phyloP scores from a whole-genome alignment of 2,888 invertebrate species.

The Leucania comma region DNA sequence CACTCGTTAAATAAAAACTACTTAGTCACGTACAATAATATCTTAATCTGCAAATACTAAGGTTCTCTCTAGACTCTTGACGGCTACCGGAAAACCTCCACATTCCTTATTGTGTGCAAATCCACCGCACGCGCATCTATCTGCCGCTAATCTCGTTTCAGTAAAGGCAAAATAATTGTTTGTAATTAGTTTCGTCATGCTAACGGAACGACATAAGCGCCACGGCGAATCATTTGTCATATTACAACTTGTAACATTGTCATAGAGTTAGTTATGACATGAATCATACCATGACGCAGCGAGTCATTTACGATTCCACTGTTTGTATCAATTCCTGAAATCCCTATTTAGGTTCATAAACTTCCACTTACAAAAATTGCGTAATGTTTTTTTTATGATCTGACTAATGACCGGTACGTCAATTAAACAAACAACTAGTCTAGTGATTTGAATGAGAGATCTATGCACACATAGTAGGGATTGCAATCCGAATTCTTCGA shows the following conservation, averaged over 20 bases:
- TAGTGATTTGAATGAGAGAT: conserved; percentile 13
- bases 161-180: conserved; percentile 62
- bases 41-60: conserved; percentile 38
- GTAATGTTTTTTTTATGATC: conserved; percentile 55
- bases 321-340: conserved; percentile 54
- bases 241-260: conserved; percentile 27
- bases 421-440: conserved; percentile 26
- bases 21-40: conserved; percentile 36
- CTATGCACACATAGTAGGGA: no score
- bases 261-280: conserved; percentile 39
- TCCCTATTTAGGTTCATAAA: conserved; percentile 48
- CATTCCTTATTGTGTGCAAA: conserved; percentile 62
- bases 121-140: conserved; percentile 49
- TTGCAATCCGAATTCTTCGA: no score
- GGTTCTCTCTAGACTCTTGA: background rate
- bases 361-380: conserved; percentile 58
- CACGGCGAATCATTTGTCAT: conserved; percentile 21
- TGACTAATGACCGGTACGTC: conserved; percentile 38
- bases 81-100: conserved; percentile 45
- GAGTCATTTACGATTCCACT: conserved; percentile 50
- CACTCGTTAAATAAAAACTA: conserved; percentile 10
- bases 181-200: conserved; percentile 45
- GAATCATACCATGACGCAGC: conserved; percentile 47
- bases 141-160: conserved; percentile 60
- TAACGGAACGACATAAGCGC: conserved; percentile 38